Conservation (phyloP, 2,888 invertebrate genomes). For the Deroplatys truncata region DNA sequence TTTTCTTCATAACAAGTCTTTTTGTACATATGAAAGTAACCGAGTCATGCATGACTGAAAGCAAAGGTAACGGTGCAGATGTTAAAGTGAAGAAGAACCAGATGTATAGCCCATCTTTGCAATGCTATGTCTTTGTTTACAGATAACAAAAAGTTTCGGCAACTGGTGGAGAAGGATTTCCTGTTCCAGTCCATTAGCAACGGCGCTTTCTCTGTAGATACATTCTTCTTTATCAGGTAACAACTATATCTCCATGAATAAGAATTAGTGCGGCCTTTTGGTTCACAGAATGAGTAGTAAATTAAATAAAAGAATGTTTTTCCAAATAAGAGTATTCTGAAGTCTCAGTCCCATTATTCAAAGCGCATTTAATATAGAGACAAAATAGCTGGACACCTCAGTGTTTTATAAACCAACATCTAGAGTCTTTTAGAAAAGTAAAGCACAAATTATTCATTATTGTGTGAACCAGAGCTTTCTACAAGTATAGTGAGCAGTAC, state of each 20-base stretch:
- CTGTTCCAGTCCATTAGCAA: constrained; percentile 52
- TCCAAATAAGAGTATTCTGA: no score
- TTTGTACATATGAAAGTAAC: not conserved
- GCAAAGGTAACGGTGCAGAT: not conserved
- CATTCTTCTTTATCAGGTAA: constrained; percentile 61
- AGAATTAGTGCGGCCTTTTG: no score
- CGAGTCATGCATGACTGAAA: not conserved
- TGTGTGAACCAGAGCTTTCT: no score
- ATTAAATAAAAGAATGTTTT: no score
- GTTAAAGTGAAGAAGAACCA: not conserved
- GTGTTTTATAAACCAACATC: no score
- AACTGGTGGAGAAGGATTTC: constrained; percentile 44
- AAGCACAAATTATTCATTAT: no score
- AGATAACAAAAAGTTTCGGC: constrained; percentile 49
- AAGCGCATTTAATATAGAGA: no score
- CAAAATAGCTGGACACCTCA: no score
- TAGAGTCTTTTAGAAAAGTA: no score
- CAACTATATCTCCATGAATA: not conserved
- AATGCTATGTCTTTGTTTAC: constrained; percentile 34
- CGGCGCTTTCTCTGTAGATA: constrained; percentile 57
- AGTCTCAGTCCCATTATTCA: no score
- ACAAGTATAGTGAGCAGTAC: no score
- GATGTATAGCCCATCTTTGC: not conserved
- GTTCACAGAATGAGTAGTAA: no score
- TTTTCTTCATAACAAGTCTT: not conserved